Base-by-base conservation (phyloP, 2,888 invertebrate species). In the Euphydryas editha region DNA sequence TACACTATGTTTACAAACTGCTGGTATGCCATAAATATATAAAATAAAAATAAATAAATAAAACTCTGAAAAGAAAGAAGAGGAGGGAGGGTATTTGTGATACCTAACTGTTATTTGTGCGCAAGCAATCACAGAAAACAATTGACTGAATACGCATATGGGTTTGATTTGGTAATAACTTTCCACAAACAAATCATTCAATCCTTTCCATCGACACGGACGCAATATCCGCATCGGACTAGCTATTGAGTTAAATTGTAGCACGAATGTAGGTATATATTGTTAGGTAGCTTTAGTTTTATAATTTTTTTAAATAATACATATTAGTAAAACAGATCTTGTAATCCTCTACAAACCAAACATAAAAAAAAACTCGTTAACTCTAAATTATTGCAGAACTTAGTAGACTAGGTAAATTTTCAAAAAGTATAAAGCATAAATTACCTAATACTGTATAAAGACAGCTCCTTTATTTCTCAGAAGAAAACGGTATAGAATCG, bases 161-260 rank as follows among this genome's bases (percentile, higher is more conserved):
- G 73, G 62, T 64, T 72, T 75, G 75, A 81, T 79, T 79, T 76
- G 70, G 71, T 65, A 65, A 75, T 75, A 75, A 73, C 75, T 73
- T 72, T 73, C 74, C 73, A 70, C 65, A 59, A 63, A 51, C 57
- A 67, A 67, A 63, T 39, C 54, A 47, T 44, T 44, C 42, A 54
- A 17, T 61, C 49, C 42, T 44, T 49, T 20, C 10, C 15, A 42
- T 18, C 30, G 18, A 39, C 59, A 42, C 58, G 54, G 17, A 10
- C 36, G 36, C 11, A 15, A 17, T 54, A 17, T 54, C 30, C 54
- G n/a, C 17, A 30, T 11, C 17, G 17, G 8, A 17, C 8, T 8
- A 30, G n/a, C 54, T 36, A 54, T 17, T 8, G 36, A 49, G 7
- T 30, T 30, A 30, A 30, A 30, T 30, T 30, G 5, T 30, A 30